phyloP scores from a whole-genome alignment of 2,113 vertebrate genomes.

The Antigone vipio region DNA sequence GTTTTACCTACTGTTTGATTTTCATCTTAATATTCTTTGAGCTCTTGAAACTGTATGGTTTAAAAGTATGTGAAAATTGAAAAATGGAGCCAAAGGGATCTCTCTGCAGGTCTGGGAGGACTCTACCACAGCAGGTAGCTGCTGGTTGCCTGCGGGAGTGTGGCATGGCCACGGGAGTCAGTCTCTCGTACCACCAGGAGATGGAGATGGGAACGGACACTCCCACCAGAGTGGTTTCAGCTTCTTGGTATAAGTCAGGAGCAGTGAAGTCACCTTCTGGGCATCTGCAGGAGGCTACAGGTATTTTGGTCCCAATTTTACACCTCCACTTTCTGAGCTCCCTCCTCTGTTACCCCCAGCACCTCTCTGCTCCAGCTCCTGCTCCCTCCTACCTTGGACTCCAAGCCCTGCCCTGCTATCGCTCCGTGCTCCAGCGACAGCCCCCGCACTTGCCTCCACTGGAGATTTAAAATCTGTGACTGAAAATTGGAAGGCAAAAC shows the following conservation, averaged over 20 bases:
- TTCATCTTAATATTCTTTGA: not conserved
- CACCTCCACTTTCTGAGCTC: not conserved
- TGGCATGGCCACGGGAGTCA: not conserved
- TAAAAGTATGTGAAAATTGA: not conserved
- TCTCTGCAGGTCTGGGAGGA: not conserved
- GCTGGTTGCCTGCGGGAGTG: not conserved
- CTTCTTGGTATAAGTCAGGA: not conserved
- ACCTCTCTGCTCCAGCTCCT: not conserved
- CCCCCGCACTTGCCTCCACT: not conserved
- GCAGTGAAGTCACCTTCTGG: not conserved
- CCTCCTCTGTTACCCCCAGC: not conserved
- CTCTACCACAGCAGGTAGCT: not conserved
- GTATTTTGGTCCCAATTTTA: not conserved
- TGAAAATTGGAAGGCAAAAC: slow-evolving; percentile 27
- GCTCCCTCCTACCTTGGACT: not conserved
- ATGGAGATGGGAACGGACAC: not conserved
- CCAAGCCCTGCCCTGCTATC: not conserved
- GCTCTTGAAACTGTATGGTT: not conserved
- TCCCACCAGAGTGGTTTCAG: not conserved
- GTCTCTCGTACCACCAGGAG: not conserved
- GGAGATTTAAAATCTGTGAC: slow-evolving; percentile 37
- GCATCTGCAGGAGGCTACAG: not conserved
- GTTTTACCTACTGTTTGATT: not conserved
- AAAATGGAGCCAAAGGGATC: not conserved
- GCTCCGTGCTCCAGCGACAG: not conserved